Conservation (phyloP, 1,140 invertebrate genomes). For the Steinernema khuongi region DNA sequence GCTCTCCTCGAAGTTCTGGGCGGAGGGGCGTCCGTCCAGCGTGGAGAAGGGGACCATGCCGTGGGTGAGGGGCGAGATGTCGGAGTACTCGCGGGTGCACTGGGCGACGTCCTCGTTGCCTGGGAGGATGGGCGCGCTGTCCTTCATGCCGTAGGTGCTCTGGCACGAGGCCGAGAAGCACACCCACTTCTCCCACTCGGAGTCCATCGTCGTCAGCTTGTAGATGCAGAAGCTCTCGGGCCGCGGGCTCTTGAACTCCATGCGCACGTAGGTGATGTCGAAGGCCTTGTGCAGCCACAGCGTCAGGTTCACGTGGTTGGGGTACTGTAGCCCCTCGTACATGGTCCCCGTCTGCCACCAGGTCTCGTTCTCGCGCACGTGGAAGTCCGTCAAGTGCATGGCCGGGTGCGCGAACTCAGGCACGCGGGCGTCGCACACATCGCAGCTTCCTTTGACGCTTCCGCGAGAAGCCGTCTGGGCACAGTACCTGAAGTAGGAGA, state of each 20-base stretch:
- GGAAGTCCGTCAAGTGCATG: slow-evolving; percentile 80
- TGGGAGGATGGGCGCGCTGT: slow-evolving; percentile 61
- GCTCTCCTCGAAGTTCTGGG: slow-evolving; percentile 81
- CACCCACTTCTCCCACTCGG: slow-evolving; percentile 88
- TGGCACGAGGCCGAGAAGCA: slow-evolving; percentile 87
- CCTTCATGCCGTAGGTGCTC: slow-evolving; percentile 77
- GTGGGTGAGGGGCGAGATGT: slow-evolving; percentile 89
- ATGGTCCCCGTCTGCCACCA: slow-evolving; percentile 99
- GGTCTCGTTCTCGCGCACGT: slow-evolving; percentile 79
- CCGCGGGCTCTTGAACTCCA: slow-evolving; percentile 85
- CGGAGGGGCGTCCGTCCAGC: slow-evolving; percentile 84
- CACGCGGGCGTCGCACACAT: slow-evolving; percentile 53
- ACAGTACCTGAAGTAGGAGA: slow-evolving; percentile 67
- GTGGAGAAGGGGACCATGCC: slow-evolving; percentile 93
- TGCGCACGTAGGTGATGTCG: slow-evolving; percentile 88
- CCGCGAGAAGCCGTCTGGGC: slow-evolving; percentile 65
- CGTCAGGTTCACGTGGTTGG: slow-evolving; percentile 84
- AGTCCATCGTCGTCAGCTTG: slow-evolving; percentile 71
- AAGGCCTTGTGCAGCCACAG: slow-evolving; percentile 84
- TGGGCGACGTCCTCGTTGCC: slow-evolving; percentile 78
- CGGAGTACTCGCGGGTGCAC: slow-evolving; percentile 91
- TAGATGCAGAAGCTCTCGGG: slow-evolving; percentile 96
- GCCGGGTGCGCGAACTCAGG: slow-evolving; percentile 68
- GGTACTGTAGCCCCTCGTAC: slow-evolving; percentile 81
- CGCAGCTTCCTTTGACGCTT: slow-evolving; percentile 51